Conservation (phyloP, 1,140 invertebrate genomes). For the Leptestheria dahalacensis region DNA sequence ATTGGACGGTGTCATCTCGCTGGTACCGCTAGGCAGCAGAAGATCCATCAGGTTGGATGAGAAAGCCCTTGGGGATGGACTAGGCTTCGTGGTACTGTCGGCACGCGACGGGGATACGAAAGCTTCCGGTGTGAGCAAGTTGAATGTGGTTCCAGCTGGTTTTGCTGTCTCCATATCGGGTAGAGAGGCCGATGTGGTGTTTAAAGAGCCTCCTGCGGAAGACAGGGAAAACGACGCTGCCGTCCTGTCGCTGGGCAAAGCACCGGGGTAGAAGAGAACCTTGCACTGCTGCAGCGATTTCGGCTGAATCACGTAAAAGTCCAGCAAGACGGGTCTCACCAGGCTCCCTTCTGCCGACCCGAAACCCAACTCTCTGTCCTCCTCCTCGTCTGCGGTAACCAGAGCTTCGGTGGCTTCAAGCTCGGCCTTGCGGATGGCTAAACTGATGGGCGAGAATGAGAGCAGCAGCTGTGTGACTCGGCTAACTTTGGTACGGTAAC, state of each 20-base stretch:
- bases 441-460: slow-evolving; percentile 18
- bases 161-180: slow-evolving; percentile 6
- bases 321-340: slow-evolving; percentile 38
- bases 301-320: slow-evolving; percentile 71
- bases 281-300: slow-evolving; percentile 74
- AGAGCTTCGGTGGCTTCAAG: neutral
- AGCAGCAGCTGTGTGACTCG: slow-evolving; percentile 21
- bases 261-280: slow-evolving; percentile 49
- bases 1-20: neutral
- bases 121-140: slow-evolving; percentile 74
- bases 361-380: slow-evolving; percentile 15
- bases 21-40: neutral
- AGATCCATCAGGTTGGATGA: neutral
- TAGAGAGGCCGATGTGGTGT: slow-evolving; percentile 6
- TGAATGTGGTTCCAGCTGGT: slow-evolving; percentile 26
- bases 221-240: neutral
- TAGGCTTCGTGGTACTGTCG: neutral
- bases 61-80: neutral
- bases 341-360: slow-evolving; percentile 26
- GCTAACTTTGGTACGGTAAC: slow-evolving; percentile 13
- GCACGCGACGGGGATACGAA: slow-evolving; percentile 45
- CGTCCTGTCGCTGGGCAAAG: neutral
- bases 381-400: slow-evolving; percentile 26
- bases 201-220: neutral
- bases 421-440: slow-evolving; percentile 18